A percentile compares a stretch with the other conserved stretches of the same genome.
phyloP scores from a whole-genome alignment of 1,140 invertebrate genomes.

The Orussus abietinus region DNA sequence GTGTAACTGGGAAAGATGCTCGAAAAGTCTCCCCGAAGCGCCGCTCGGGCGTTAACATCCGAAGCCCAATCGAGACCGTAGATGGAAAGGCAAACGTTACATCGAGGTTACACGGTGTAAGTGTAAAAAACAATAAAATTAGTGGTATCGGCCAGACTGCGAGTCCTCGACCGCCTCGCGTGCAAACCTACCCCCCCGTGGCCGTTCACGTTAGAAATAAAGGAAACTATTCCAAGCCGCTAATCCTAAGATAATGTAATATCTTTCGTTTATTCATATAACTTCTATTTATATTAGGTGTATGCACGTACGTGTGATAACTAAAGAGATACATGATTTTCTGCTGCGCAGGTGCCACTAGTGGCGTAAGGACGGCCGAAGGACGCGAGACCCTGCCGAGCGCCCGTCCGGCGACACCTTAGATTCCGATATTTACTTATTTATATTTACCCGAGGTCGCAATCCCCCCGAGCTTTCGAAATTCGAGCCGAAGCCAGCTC shows the following conservation, averaged over 20 bases:
- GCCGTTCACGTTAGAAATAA: too few species aligned
- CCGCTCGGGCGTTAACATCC: conserved; percentile 7
- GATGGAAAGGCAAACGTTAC: conserved; percentile 36
- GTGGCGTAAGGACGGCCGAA: conserved; percentile 37
- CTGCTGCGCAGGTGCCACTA: conserved; percentile 29
- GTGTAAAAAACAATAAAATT: conserved; percentile 53
- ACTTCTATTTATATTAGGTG: conserved; percentile 52
- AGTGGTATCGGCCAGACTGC: too few species aligned
- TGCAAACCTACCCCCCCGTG: too few species aligned
- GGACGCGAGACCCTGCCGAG: conserved; percentile 38
- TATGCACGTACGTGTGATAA: conserved; percentile 48
- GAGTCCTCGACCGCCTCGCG: too few species aligned
- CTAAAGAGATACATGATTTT: conserved; percentile 50
- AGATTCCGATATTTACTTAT: too few species aligned
- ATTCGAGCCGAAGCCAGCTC: too few species aligned
- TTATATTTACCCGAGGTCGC: too few species aligned
- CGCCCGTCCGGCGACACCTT: conserved; percentile 2
- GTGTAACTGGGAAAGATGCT: too few species aligned
- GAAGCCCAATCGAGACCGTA: conserved; percentile 36
- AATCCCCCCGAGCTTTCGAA: too few species aligned
- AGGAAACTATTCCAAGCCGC: conserved; percentile 51
- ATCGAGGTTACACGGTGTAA: conserved; percentile 28
- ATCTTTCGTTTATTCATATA: conserved; percentile 41
- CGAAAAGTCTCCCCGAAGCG: conserved; percentile 13
- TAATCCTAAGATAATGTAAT: conserved; percentile 54